Conservation (phyloP, 2,113 vertebrate genomes). For the Stictonetta naevosa region DNA sequence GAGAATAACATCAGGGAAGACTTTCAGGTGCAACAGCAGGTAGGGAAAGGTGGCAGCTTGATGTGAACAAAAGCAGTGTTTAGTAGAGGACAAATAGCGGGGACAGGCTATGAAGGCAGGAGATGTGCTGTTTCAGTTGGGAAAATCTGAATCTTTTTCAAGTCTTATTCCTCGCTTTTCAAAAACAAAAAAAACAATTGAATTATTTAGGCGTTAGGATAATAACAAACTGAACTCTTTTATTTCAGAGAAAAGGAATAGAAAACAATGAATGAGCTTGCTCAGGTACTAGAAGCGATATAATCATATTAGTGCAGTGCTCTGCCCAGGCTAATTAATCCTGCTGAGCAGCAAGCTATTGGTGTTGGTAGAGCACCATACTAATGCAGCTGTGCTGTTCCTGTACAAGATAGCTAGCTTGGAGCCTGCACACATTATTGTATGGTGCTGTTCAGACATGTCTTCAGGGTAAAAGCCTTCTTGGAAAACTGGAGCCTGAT, state of each 20-base stretch:
- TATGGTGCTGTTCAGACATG: background rate
- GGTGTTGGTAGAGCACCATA: slow-evolving; percentile 18
- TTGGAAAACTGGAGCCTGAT: background rate
- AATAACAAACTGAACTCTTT: background rate
- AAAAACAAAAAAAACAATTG: background rate
- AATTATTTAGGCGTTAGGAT: background rate
- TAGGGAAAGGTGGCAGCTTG: background rate
- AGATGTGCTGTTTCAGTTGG: background rate
- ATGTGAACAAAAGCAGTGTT: background rate
- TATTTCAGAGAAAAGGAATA: background rate
- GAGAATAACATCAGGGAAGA: background rate
- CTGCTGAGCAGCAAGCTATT: slow-evolving; percentile 10
- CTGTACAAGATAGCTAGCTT: background rate
- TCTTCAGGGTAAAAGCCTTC: background rate
- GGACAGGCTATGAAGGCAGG: background rate
- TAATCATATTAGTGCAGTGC: slow-evolving; percentile 12
- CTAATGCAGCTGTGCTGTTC: slow-evolving; percentile 5
- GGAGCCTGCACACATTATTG: background rate
- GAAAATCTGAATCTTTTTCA: background rate
- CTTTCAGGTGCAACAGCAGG: background rate
- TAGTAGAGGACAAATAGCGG: background rate
- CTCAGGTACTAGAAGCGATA: slow-evolving; percentile 34
- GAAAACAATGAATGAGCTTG: background rate
- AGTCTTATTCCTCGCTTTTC: background rate
- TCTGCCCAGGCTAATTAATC: slow-evolving; percentile 60